These are phyloP conservation scores for Tetragnatha montana DNA, from an alignment of 2,888 invertebrate species.

Conservation along the genomic window DNA sequence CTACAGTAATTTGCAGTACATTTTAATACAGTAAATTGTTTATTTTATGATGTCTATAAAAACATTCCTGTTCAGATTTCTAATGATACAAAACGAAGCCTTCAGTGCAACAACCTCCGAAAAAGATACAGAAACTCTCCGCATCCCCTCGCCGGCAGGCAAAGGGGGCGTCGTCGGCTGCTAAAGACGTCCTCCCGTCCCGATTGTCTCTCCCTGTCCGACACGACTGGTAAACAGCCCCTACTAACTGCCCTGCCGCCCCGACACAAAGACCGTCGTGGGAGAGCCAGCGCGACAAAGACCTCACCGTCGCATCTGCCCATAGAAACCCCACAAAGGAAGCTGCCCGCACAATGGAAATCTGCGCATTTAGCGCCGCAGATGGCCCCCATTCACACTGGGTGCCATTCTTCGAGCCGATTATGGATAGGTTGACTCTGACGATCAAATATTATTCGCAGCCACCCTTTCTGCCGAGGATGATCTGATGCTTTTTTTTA, in stretches of 20 bases:
- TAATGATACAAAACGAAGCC: not conserved
- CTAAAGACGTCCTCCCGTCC: slow-evolving; percentile 48
- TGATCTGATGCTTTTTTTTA: not conserved
- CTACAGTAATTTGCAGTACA: no score
- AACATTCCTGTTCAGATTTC: no score
- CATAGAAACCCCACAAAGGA: slow-evolving; percentile 54
- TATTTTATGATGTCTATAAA: no score
- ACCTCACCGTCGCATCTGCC: slow-evolving; percentile 70
- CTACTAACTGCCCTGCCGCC: slow-evolving; percentile 21
- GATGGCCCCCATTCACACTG: slow-evolving; percentile 64
- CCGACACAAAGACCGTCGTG: slow-evolving; percentile 53
- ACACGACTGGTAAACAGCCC: slow-evolving; percentile 67
- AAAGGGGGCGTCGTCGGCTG: not conserved
- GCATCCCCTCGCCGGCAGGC: not conserved
- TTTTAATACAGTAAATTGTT: no score
- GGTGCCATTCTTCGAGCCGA: slow-evolving; percentile 64
- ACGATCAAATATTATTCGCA: slow-evolving; percentile 19
- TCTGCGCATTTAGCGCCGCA: slow-evolving; percentile 65
- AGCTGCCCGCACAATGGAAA: slow-evolving; percentile 49
- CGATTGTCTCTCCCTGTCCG: slow-evolving; percentile 65
- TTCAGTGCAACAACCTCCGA: not conserved
- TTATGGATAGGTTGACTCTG: slow-evolving; percentile 62
- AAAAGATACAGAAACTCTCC: not conserved
- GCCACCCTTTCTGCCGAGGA: not conserved
- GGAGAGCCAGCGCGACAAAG: slow-evolving; percentile 67